Evolutionary conservation across 1,140 invertebrate species (phyloP), one percentile per base, ranked within the genome.

Genomic region (Phymastichus coffea): DNA sequence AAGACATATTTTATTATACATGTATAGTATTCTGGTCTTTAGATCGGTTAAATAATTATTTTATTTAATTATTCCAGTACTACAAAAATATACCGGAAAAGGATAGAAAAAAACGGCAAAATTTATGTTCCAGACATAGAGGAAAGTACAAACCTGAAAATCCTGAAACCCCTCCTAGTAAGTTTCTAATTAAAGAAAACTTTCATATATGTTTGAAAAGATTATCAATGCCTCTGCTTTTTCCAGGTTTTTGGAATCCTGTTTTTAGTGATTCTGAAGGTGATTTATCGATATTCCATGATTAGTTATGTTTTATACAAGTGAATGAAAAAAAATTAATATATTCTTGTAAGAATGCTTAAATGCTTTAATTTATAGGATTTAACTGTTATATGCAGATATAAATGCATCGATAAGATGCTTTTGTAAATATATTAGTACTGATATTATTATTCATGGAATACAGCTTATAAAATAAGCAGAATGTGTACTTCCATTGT

Each of bases 111-210:
- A 67, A 71, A 52, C 62, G 66, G 1, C 74, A 71, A 63, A 74
- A 82, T 63, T 56, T 71, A 25, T 83, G 82, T 67, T 82, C 81
- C 7, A 73, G 75, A 35, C 82, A 83, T 52, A 71, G 74, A 63
- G 73, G 72, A 40, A 78, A 70, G 63, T 76, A 71, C 61, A 71
- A 74, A 55, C 57, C 72, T 35, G 62, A 67, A 19, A 56, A 68
- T n/a, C n/a, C n/a, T n/a, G n/a, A n/a, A 23, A 81, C 81, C 25
- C 79, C 79, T 30, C 69, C 63, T 61, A 76, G 78, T 78, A 74
- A 59, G 26, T 35, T 53, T 28, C n/a, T n/a, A n/a, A n/a, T n/a
- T n/a, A n/a, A n/a, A n/a, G n/a, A 63, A 56, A 26, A 41, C 56
- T 38, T 22, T 19, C 38, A 26, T 48, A 40, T 66, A 7, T 15